Evolutionary conservation across 2,797 vertebrate species (phyloP), one percentile per base, ranked within the genome.

Genomic region (Notolabrus celidotus): DNA sequence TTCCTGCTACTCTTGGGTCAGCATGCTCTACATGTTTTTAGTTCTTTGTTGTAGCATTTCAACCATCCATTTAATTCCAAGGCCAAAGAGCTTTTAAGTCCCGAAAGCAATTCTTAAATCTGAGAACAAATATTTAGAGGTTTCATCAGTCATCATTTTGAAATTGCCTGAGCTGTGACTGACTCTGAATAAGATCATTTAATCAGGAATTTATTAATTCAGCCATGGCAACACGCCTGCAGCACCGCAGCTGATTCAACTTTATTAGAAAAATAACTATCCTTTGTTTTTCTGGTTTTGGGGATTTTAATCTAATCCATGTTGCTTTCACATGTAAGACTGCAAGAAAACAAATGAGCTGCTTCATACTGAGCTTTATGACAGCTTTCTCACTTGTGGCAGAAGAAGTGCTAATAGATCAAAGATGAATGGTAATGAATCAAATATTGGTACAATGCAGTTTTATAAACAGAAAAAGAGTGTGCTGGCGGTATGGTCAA

Each of bases 1-100:
- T 11, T 25, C 39, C 46, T 49, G 0, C 5, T 52, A 49, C 45
- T 31, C 7, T 29, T 74, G 52, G 20, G 23, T 62, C 60, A 42
- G 14, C 3, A 3, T 47, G 57, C 29, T 12, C 22, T 38, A 12
- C 11, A 4, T 36, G 11, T 11, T 36, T 12, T 12, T 36, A n/a
- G n/a, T n/a, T n/a, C n/a, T n/a, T 59, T 49, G 16, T 33, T 10
- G 2, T 19, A 15, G 1, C 6, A 38, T 42, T 47, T 62, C 10
- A 8, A 12, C 16, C 10, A 20, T 38, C 19, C 20, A 16, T 39
- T 23, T 17, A n/a, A 29, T 31, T 46, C 43, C 31, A 23, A 57
- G 23, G 11, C 7, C 51, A 7, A 22, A 31, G 45, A n/a, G 23
- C 8, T 14, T 25, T 42, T 50, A 2, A 7, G 6, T 11, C 17